A percentile compares a stretch with the other conserved stretches of the same genome.
phyloP scores from a whole-genome alignment of 2,113 vertebrate genomes.

The Dendrocopos noguchii region DNA sequence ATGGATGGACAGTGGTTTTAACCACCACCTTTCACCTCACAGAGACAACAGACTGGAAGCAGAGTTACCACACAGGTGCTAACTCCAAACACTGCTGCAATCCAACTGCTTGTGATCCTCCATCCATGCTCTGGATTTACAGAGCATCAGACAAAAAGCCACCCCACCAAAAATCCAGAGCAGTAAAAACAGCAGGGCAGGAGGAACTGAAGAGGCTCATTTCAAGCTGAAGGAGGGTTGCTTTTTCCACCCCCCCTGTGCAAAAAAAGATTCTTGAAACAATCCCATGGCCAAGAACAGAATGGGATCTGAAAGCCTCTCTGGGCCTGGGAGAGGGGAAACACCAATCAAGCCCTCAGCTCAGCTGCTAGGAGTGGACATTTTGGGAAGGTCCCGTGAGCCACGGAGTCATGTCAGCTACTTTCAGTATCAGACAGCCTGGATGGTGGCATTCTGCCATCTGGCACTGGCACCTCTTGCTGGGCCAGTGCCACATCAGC shows the following conservation, averaged over 20 bases:
- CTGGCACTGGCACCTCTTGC: background rate
- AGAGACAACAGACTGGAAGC: background rate
- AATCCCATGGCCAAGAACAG: accelerated
- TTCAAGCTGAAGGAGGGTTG: background rate
- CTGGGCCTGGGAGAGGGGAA: background rate
- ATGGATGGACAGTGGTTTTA: background rate
- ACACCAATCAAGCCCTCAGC: background rate
- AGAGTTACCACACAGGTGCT: background rate
- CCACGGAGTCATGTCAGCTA: background rate
- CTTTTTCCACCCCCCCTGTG: background rate
- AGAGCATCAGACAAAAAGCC: background rate
- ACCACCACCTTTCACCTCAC: background rate
- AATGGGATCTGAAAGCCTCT: slow-evolving; percentile 14
- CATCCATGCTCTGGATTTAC: background rate
- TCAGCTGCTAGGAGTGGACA: background rate
- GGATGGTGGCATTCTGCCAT: background rate
- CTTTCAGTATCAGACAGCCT: background rate
- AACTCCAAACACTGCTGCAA: background rate
- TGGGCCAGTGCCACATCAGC: background rate
- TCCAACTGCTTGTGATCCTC: background rate
- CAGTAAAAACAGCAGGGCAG: background rate
- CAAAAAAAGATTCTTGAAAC: background rate
- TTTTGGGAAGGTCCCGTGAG: background rate
- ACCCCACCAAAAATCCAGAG: background rate
- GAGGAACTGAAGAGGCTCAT: slow-evolving; percentile 4